A percentile compares a stretch with the other conserved stretches of the same genome.
phyloP scores from a whole-genome alignment of 2,888 invertebrate genomes.

The Prosopocoilus inquinatus region DNA sequence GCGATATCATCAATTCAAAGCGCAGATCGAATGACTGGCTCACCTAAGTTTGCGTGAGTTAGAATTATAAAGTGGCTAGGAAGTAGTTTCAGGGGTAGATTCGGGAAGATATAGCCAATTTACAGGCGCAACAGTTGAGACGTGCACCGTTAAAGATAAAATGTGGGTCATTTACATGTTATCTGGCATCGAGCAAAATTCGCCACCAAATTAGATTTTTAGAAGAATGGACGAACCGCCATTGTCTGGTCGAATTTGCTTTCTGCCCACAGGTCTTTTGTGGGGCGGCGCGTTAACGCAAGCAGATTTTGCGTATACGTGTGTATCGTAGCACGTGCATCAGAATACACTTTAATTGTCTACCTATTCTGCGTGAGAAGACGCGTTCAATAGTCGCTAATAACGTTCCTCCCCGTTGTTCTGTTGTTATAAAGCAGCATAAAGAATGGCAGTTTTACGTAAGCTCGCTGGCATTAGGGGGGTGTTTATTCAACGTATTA shows the following conservation, averaged over 20 bases:
- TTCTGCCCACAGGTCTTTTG: too few species aligned
- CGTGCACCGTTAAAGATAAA: background rate
- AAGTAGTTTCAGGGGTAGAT: slow-evolving; percentile 12
- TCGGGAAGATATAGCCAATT: slow-evolving; percentile 16
- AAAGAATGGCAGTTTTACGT: slow-evolving; percentile 21
- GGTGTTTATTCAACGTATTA: slow-evolving; percentile 2
- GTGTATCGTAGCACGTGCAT: slow-evolving; percentile 36
- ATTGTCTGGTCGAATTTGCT: too few species aligned
- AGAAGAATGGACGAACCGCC: too few species aligned
- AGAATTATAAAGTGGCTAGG: slow-evolving; percentile 14
- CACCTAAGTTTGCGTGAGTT: slow-evolving; percentile 26
- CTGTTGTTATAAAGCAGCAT: slow-evolving; percentile 12
- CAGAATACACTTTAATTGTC: slow-evolving; percentile 38
- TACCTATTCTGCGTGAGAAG: slow-evolving; percentile 35
- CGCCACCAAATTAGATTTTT: too few species aligned
- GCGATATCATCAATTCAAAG: slow-evolving; percentile 35
- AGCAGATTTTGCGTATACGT: slow-evolving; percentile 13
- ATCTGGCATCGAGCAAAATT: too few species aligned
- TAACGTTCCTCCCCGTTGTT: slow-evolving; percentile 17
- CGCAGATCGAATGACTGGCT: slow-evolving; percentile 29
- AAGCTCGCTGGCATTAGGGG: slow-evolving; percentile 10
- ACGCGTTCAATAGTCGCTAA: slow-evolving; percentile 21
- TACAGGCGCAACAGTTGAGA: slow-evolving; percentile 1
- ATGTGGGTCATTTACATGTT: slow-evolving; percentile 1
- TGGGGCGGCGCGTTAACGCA: background rate